These are phyloP conservation scores for Hypolimnas misippus DNA, from an alignment of 2,888 invertebrate species.

Conservation along the genomic window DNA sequence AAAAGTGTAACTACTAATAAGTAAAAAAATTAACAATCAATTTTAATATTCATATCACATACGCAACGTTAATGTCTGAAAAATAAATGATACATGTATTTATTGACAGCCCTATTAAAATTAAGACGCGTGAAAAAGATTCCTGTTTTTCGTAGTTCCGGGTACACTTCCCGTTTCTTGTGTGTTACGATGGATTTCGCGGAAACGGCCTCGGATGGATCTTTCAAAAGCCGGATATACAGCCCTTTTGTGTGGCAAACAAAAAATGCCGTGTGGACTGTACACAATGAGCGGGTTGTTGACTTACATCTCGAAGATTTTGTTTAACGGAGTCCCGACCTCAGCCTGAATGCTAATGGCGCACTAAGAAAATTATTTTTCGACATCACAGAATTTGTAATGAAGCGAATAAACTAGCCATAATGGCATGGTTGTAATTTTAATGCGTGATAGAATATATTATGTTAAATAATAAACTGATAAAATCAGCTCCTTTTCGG, in stretches of 20 bases:
- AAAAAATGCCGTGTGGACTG: constrained; percentile 59
- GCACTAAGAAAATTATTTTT: constrained; percentile 56
- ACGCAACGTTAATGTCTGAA: too few species aligned
- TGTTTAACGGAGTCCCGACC: constrained; percentile 59
- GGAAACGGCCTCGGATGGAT: constrained; percentile 68
- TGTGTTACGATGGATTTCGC: constrained; percentile 78
- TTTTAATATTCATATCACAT: too few species aligned
- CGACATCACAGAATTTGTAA: constrained; percentile 30
- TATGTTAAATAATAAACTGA: constrained; percentile 1
- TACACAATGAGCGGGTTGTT: constrained; percentile 67
- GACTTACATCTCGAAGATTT: constrained; percentile 58
- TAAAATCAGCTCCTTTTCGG: constrained; percentile 11
- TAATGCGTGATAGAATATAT: constrained; percentile 20
- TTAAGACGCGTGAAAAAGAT: constrained; percentile 61
- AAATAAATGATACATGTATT: too few species aligned
- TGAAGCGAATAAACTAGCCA: constrained; percentile 2
- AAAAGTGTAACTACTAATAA: too few species aligned
- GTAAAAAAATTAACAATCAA: too few species aligned
- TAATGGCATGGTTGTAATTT: constrained; percentile 12
- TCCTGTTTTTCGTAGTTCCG: constrained; percentile 74
- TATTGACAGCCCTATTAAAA: constrained; percentile 56
- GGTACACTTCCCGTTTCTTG: constrained; percentile 81
- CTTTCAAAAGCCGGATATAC: constrained; percentile 73
- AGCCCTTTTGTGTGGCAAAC: constrained; percentile 75
- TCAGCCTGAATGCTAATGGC: constrained; percentile 60